phyloP scores from a whole-genome alignment of 2,888 invertebrate genomes.

The Cephus sareptanus region DNA sequence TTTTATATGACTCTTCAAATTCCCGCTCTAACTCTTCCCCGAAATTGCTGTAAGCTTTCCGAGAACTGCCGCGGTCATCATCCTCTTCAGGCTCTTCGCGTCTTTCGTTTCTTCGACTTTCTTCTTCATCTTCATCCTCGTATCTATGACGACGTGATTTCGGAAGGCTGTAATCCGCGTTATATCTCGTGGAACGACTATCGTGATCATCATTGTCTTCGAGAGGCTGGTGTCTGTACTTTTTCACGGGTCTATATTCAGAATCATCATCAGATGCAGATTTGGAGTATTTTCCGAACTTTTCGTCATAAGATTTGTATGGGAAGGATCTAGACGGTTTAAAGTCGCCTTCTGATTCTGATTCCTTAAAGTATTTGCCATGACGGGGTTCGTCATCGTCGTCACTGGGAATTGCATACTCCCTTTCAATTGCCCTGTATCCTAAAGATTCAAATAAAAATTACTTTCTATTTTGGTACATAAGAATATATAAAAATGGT shows the following conservation, averaged over 20 bases:
- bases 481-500: not conserved
- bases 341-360: conserved; percentile 36
- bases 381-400: conserved; percentile 23
- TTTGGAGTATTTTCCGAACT: conserved; percentile 48
- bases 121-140: conserved; percentile 43
- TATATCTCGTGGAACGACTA: conserved; percentile 24
- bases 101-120: conserved; percentile 36
- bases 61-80: conserved; percentile 23
- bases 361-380: conserved; percentile 28
- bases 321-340: conserved; percentile 40
- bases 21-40: conserved; percentile 46
- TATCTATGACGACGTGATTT: conserved; percentile 22
- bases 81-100: conserved; percentile 32
- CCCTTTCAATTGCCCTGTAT: conserved; percentile 21
- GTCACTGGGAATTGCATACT: conserved; percentile 20
- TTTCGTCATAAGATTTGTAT: conserved; percentile 44
- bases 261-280: conserved; percentile 26
- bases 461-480: not conserved
- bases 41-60: conserved; percentile 28
- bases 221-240: conserved; percentile 22
- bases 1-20: conserved; percentile 43
- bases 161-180: conserved; percentile 20
- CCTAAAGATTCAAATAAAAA: conserved; percentile 18
- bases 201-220: conserved; percentile 32
- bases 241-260: conserved; percentile 30